phyloP scores from a whole-genome alignment of 2,797 vertebrate species.

The Macroramphosus scolopax region DNA sequence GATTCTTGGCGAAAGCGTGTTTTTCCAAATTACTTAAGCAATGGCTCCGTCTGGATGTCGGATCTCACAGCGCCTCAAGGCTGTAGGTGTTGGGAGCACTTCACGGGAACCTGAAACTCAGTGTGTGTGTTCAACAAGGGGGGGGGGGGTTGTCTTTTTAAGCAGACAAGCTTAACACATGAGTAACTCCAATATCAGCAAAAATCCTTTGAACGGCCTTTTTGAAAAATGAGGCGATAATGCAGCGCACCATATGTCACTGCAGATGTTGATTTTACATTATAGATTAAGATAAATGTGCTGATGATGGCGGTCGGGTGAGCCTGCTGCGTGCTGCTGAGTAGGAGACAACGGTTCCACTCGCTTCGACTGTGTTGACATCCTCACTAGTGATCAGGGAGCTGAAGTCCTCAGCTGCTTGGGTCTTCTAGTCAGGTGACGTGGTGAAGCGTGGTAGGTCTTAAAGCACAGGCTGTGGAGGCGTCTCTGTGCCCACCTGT shows the following conservation, averaged over 20 bases:
- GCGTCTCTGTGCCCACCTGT: no score
- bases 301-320: slow-evolving; percentile 20
- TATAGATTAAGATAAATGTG: slow-evolving; percentile 53
- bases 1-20: background rate
- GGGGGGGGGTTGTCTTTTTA: no score
- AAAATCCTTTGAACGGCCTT: no score
- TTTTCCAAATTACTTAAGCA: no score
- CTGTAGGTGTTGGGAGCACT: slow-evolving; percentile 9
- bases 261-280: slow-evolving; percentile 52
- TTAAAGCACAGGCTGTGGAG: no score
- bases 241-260: slow-evolving; percentile 42
- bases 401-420: background rate
- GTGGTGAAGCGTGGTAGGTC: no score
- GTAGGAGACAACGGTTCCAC: background rate
- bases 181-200: slow-evolving; percentile 41
- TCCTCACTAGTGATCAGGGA: no score
- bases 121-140: no score
- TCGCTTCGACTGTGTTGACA: no score
- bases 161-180: slow-evolving; percentile 33
- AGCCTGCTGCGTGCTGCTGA: no score
- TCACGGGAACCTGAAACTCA: background rate
- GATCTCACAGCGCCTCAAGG: slow-evolving; percentile 21
- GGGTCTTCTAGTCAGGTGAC: no score
- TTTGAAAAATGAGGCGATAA: slow-evolving; percentile 27
- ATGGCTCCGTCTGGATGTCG: slow-evolving; percentile 36